Evolutionary conservation across 2,888 invertebrate species (phyloP), one percentile per base, ranked within the genome.

Genomic region (Oxytorus armatus): DNA sequence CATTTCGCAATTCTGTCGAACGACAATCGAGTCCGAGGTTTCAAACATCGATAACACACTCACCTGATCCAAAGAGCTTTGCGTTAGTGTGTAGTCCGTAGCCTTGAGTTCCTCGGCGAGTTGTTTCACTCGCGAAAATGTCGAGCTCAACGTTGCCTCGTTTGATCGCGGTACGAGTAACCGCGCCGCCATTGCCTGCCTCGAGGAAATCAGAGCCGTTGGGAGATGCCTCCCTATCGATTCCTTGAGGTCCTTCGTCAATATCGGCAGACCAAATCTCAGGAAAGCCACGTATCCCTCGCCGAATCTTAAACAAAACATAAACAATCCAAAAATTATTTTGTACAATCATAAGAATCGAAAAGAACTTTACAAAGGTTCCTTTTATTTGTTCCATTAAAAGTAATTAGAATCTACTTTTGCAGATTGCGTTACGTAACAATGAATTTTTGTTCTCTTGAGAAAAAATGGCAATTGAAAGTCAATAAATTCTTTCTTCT

Each of bases 11-110:
- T 0, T 51, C 0, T 3, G 4, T n/a, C n/a, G n/a, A n/a, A n/a
- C n/a, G n/a, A n/a, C n/a, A n/a, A n/a, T n/a, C n/a, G n/a, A n/a
- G n/a, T n/a, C n/a, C n/a, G n/a, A n/a, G n/a, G n/a, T n/a, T n/a
- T 36, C 10, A 8, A 36, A 3, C 4, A 8, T 36, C 1, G 10
- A 8, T 36, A 36, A 36, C 10, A 42, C 55, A 83, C 85, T 83
- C 68, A 94, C 94, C 93, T 94, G 94, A 83, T 94, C 94, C 47
- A 94, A 92, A 10, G 94, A 93, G 90, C 93, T 94, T 85, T 94
- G 94, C 87, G 93, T 93, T 85, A 94, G 82, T n/a, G 94, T 93
- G 89, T 92, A 94, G 90, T 94, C 94, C 10, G 93, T 92, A 3
- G 94, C 92, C 82, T 93, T 92, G 80, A 93, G 92, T 66, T 91